Conservation (phyloP, 2,113 vertebrate genomes). For the Ceyx cyanopectus region DNA sequence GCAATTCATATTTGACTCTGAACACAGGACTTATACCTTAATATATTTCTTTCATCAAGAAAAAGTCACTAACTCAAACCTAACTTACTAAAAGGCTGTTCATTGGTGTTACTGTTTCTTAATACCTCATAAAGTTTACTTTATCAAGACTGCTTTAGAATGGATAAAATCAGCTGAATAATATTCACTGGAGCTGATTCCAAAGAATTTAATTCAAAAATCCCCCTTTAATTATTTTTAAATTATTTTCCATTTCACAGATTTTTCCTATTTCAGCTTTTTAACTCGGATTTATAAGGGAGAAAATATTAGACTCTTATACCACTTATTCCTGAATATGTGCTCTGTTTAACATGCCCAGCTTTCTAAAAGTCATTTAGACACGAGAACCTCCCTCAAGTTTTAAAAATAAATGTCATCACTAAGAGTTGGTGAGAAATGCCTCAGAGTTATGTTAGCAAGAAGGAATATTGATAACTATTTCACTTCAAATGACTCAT, state of each 20-base stretch:
- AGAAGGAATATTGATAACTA: not conserved
- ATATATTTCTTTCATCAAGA: not conserved
- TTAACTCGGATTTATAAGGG: not conserved
- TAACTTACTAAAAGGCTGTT: not conserved
- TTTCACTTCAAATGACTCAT: not conserved
- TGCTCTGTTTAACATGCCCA: not conserved
- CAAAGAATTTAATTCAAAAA: not conserved
- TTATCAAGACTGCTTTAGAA: not conserved
- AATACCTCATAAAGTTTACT: not conserved
- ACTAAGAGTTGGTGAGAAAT: not conserved
- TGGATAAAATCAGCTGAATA: not conserved
- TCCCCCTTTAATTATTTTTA: not conserved
- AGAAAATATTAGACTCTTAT: not conserved
- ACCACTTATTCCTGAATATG: not conserved
- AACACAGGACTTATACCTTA: not conserved
- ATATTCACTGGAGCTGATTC: not conserved
- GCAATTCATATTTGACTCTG: not conserved
- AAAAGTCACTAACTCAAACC: not conserved
- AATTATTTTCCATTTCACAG: not conserved
- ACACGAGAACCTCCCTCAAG: not conserved
- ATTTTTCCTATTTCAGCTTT: not conserved
- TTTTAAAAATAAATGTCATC: slow-evolving; percentile 19
- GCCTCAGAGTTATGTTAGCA: not conserved
- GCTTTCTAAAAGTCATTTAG: not conserved
- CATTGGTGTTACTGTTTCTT: not conserved